Evolutionary conservation across 2,888 invertebrate species (phyloP), one percentile per base, ranked within the genome.

Genomic region (Xestia ashworthii): DNA sequence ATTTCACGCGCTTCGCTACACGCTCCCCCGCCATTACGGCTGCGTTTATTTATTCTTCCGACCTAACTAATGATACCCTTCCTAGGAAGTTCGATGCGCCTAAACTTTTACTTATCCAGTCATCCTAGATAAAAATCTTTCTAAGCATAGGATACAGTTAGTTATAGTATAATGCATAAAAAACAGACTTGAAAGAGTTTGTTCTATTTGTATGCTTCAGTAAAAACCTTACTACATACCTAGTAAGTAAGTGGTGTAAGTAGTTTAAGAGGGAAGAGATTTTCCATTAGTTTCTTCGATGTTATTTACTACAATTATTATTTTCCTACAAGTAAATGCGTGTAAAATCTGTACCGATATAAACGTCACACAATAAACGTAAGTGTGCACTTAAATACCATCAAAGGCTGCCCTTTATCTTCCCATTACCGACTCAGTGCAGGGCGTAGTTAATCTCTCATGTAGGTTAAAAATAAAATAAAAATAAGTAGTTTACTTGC

Each of bases 391-490:
- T 87, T 87, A 44, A 65, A 89, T 89, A 90, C 81, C 86, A 90
- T 90, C 89, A 89, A 88, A 90, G 84, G 71, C 79, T 82, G 73
- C 67, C 70, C 69, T 90, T 90, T 89, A 90, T 90, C 87, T 85
- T 78, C 83, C 84, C 87, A 90, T 81, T 89, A 81, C 83, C 82
- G 69, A 81, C 76, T 85, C 83, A 83, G 82, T 76, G 76, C 62
- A 68, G 25, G 53, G 80, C 69, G 85, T 82, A 86, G 86, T 91
- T 92, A 90, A 92, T 90, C 89, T 92, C 81, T 77, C 82, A 44
- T 84, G 87, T 82, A 74, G 75, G 88, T 78, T 90, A 85, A 88
- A 91, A 92, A 92, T 92, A 92, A 93, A 90, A 91, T 84, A 53
- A 32, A 75, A 70, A 14, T 87, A 90, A 89, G 88, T 85, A 89